Evolutionary conservation across 1,140 invertebrate species (phyloP).

Genomic region (Zaprionus inermis): DNA sequence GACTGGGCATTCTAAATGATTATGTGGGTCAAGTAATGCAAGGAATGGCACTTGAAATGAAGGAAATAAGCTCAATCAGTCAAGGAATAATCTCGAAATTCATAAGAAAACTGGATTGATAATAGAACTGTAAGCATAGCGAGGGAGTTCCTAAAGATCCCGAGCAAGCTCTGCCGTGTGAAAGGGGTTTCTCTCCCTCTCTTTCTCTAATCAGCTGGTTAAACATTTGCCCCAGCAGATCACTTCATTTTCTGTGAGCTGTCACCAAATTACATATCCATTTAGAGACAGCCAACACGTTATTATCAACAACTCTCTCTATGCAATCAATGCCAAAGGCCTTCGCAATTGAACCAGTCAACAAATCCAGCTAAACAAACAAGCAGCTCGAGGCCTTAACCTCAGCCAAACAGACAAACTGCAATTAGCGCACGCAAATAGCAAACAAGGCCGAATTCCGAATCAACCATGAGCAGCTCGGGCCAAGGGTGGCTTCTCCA

Average conservation of each 20-base stretch:
- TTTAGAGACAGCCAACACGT: slow-evolving; percentile 35
- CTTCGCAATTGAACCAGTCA: slow-evolving; percentile 39
- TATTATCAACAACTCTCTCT: slow-evolving; percentile 19
- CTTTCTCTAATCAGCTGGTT: neutral
- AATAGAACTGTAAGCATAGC: no score
- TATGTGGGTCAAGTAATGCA: slow-evolving; percentile 24
- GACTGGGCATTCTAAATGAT: slow-evolving; percentile 50
- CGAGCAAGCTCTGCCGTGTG: no score
- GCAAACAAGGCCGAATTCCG: slow-evolving; percentile 56
- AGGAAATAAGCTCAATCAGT: no score
- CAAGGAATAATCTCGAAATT: no score
- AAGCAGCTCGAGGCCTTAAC: slow-evolving; percentile 34
- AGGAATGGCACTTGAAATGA: neutral
- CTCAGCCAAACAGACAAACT: slow-evolving; percentile 53
- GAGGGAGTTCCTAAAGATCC: no score
- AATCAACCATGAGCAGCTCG: no score
- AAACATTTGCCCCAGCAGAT: slow-evolving; percentile 48
- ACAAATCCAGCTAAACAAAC: slow-evolving; percentile 59
- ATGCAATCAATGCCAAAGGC: slow-evolving; percentile 32
- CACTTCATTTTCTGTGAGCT: slow-evolving; percentile 28
- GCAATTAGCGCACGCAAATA: slow-evolving; percentile 61
- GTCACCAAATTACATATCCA: slow-evolving; percentile 50
- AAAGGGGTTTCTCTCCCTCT: no score
- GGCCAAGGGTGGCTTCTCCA: slow-evolving; percentile 30
- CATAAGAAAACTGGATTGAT: no score